A percentile compares a stretch with the other conserved stretches of the same genome.
Conservation (phyloP, 2,797 vertebrate genomes). For the Hozukius guyotensis region DNA sequence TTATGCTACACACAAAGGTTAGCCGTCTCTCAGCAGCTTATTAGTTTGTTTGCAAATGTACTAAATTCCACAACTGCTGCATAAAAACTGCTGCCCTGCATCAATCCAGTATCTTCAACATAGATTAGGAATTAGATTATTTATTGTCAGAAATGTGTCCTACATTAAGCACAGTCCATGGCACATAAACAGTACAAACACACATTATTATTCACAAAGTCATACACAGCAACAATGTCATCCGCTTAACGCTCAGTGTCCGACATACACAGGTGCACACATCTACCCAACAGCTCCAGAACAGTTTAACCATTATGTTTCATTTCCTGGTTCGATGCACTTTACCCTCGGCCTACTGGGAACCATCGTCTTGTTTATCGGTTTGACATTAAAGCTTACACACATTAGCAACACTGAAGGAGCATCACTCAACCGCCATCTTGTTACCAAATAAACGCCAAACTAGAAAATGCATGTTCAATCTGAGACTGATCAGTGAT, state of each 20-base stretch:
- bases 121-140: neutral
- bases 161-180: neutral
- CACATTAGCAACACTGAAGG: neutral
- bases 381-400: neutral
- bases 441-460: neutral
- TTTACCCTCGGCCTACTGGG: conserved; percentile 1
- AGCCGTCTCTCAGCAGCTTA: neutral
- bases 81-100: neutral
- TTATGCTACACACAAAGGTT: neutral
- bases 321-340: conserved; percentile 24
- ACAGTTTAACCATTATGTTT: conserved; percentile 2
- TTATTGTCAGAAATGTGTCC: neutral
- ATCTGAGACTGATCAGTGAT: neutral
- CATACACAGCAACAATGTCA: neutral
- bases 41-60: neutral
- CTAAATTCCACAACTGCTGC: neutral
- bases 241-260: neutral
- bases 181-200: neutral
- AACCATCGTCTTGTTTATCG: conserved; percentile 4
- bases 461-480: neutral
- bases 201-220: neutral
- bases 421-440: neutral
- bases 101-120: neutral
- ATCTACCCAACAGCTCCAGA: neutral
- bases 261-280: neutral